Percentiles rank a stretch among this genome's conserved stretches.
These are phyloP conservation scores for Tarsius wallacei DNA, from an alignment of 2,797 vertebrate species.

Conservation along the genomic window DNA sequence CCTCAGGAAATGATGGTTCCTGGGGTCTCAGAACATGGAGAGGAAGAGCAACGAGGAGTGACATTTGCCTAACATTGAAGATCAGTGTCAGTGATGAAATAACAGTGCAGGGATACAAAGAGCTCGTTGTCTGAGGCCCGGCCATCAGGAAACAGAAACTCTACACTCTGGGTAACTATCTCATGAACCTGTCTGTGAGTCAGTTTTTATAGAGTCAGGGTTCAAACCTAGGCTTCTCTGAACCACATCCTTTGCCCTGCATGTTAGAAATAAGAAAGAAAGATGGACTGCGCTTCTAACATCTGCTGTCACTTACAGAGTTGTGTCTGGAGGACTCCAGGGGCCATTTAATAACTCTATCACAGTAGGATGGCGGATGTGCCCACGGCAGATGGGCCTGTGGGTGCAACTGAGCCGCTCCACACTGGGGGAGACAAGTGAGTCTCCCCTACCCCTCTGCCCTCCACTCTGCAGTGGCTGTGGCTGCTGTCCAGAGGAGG, in stretches of 20 bases:
- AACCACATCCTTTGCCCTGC: neutral
- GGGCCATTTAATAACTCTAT: neutral
- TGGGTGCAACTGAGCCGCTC: neutral
- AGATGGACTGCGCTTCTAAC: neutral
- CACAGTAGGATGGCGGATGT: fast-evolving
- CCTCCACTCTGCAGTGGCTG: fast-evolving
- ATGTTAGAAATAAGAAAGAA: neutral
- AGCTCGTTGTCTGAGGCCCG: neutral
- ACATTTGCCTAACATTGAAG: neutral
- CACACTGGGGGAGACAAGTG: neutral
- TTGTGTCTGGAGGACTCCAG: neutral
- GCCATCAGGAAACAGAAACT: neutral
- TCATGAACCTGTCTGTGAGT: neutral
- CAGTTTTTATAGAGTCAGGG: neutral
- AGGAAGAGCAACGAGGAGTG: neutral
- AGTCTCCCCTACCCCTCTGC: fast-evolving
- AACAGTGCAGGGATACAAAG: neutral
- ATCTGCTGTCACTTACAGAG: neutral
- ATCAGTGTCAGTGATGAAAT: neutral
- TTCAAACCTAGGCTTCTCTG: neutral
- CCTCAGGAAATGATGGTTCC: neutral
- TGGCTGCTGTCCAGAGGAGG: neutral
- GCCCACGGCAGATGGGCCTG: fast-evolving
- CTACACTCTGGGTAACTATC: neutral
- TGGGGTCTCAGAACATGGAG: neutral